Base-by-base conservation (phyloP, 2,888 invertebrate species). In the Brachypalpus laphriformis region DNA sequence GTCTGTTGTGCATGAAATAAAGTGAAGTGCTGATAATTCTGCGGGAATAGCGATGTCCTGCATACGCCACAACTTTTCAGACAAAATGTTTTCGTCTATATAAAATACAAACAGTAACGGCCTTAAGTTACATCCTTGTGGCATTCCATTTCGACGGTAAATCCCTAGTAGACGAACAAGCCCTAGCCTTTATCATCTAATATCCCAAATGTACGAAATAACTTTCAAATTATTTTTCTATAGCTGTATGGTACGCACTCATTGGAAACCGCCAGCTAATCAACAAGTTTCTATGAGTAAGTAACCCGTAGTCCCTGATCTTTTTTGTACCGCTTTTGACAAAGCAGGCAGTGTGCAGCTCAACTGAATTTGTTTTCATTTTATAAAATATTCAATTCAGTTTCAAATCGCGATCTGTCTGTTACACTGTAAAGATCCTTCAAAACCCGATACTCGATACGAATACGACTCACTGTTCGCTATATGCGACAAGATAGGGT, bases 341-440 rank as follows among this genome's bases (percentile, higher is more conserved):
- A 8, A n/a, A 40, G n/a, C 14, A 40, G 22, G 8, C 45, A 18
- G 18, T 8, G 18, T 9, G 9, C 5, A 7, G 40, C 6, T 6
- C 3, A 28, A 28, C 1, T 28, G 6, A 42, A 42, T 18, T 18
- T 18, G 3, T 18, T 45, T 18, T 16, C 16, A 0, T 45, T 25
- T 20, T 22, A 63, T 22, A 74, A 56, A 20, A 25, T 28, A 65
- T 75, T 76, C 68, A 20, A 68, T 76, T 66, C 20, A 51, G 57
- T 59, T 66, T 37, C 28, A 56, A 76, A 76, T 40, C 37, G 25
- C 68, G 57, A 40, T 57, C 66, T 57, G 65, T 57, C 57, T 37
- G 57, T 66, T n/a, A n/a, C 20, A 20, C 59, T 57, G 51, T 16
- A 77, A 70, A 70, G 70, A 61, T 77, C 70, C 76, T 77, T 77